Percentiles rank a stretch among this genome's conserved stretches.
Conservation (phyloP, 2,113 vertebrate genomes). For the Aspidoscelis tigris region DNA sequence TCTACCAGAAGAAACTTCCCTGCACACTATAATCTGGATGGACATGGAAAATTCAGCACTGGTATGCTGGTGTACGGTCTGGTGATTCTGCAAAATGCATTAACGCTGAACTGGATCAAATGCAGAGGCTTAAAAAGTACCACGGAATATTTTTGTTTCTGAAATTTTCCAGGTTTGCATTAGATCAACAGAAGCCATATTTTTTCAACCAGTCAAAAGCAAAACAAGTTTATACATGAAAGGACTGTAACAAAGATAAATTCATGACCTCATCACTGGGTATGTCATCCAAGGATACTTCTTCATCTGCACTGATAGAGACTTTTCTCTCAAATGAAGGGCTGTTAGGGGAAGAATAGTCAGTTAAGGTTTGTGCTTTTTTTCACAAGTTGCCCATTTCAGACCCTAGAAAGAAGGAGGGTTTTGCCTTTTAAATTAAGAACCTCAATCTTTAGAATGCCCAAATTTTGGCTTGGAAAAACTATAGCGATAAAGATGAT, state of each 20-base stretch:
- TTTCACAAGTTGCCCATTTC: not conserved
- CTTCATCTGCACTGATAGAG: slow-evolving; percentile 51
- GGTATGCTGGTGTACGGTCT: no score
- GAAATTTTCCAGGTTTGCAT: no score
- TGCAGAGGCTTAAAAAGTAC: no score
- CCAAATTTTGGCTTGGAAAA: not conserved
- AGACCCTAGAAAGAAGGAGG: not conserved
- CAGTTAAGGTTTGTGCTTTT: slow-evolving; percentile 17
- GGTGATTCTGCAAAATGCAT: no score
- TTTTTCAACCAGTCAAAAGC: no score
- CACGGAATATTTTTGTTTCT: no score
- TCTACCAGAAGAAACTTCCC: no score
- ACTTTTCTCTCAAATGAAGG: slow-evolving; percentile 5
- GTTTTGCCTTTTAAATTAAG: not conserved
- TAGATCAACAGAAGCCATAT: no score
- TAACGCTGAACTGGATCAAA: no score
- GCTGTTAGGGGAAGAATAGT: slow-evolving; percentile 23
- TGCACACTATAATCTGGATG: no score
- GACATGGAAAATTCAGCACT: no score
- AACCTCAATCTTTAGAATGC: not conserved
- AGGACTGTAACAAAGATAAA: slow-evolving; percentile 2
- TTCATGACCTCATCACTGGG: slow-evolving; percentile 62
- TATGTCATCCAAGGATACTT: slow-evolving; percentile 46
- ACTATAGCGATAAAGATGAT: not conserved
- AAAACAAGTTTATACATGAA: no score